Base-by-base conservation (phyloP, 2,888 invertebrate species). In the Platycheirus albimanus region DNA sequence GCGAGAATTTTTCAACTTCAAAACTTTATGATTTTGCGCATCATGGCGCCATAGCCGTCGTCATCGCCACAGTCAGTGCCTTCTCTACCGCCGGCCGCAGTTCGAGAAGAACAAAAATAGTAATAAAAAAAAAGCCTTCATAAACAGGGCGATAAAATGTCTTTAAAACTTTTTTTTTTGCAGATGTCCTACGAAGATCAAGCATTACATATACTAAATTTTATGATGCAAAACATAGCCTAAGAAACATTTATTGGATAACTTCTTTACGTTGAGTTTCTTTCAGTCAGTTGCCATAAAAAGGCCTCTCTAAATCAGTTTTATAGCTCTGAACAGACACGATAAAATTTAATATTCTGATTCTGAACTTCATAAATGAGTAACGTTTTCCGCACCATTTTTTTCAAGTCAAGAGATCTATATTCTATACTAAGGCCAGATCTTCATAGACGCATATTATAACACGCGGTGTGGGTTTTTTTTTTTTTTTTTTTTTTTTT, bases 121-220 rank as follows among this genome's bases (percentile, higher is more conserved):
- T 41, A 13, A 38, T 30, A 17, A 38, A 71, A 83, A 54, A 70
- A 61, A 58, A 66, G 20, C 41, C 43, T 83, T 78, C 77, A 77
- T 83, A 83, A 83, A 83, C 78, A 78, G 71, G 67, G 69, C 58
- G 56, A 78, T 83, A 78, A 83, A 83, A 83, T 1, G 63, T 67
- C 78, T 74, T 77, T 78, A 83, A 83, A 78, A 63, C 72, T 83
- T 72, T 81, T 67, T n/a, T n/a, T 81, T 74, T 56, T 52, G 71
- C 78, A 72, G 67, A 58, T 78, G 63, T 83, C 77, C 78, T 71
- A 63, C 45, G 54, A 71, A 66, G 64, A 83, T 49, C 66, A 77
- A 67, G 61, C 54, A 63, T 56, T 58, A 49, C 83, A 52, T 58
- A 52, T 58, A 52, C 41, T 13, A 58, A 74, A 83, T 38, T 74